Base-by-base conservation (phyloP, 64 coral and sea anemone genomes). In the Porites australiensis region DNA sequence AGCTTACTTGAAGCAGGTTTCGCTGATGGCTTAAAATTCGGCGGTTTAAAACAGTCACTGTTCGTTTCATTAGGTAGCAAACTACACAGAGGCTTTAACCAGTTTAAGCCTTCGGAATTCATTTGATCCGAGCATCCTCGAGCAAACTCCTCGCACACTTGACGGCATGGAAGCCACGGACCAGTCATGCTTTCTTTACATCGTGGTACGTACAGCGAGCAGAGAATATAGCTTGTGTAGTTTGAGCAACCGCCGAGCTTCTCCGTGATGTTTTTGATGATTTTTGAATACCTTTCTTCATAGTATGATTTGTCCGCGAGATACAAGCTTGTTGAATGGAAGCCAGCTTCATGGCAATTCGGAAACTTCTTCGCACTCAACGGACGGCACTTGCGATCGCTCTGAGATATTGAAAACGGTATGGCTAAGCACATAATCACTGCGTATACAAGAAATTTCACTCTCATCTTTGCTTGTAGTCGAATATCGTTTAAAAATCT, bases 201-300 rank as follows among this genome's bases (percentile, higher is more conserved):
- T 58, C 74, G 82, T 19, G 91, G 91, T 27, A 87, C 27, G 52
- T 93, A 93, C 5, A 87, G 82, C 19, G 91, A 93, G 86, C 91
- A 93, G 8, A 79, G 23, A 8, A 93, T 87, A 61, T 68, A 66
- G 22, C 64, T 71, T 46, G 91, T 85, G 65, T 93, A 87, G 9
- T 50, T n/a, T 70, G 91, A 93, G 79, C 91, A 93, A 19, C 50
- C 44, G 21, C 45, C 71, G 3, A 93, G 72, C 55, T 67, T 69
- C 4, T 8, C 62, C 62, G 44, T 50, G 19, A 69, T 67, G 45
- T 69, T 22, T 8, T 84, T 84, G 3, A 84, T 50, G 14, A 66
- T 83, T 3, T 5, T 13, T n/a, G 60, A 45, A 37, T 67, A 83
- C 14, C 58, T 16, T 2, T 50, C 48, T 13, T 13, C 60, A 43